Evolutionary conservation across 2,113 vertebrate genomes (phyloP), one percentile per base, ranked within the genome.

Genomic region (Oxyruncus cristatus): DNA sequence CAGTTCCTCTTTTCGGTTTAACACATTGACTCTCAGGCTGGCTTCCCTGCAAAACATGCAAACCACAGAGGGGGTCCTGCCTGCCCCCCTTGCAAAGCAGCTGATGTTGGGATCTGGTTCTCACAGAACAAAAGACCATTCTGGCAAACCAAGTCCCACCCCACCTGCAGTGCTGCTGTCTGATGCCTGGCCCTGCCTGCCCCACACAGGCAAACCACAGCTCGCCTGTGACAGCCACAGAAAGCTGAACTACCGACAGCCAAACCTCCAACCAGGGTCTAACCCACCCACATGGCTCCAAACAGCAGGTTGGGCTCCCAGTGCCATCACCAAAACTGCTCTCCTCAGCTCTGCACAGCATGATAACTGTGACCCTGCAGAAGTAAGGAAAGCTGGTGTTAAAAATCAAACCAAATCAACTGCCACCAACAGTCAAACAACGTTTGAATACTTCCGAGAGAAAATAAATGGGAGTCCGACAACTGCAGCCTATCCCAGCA

Each of bases 1-100:
- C 83, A 84, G 65, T 96, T 97, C 96, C 95, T 96, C 86, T 95
- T 96, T 95, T 84, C 3, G 4, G 61, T 83, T 93, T 63, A 93
- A 78, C 79, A 67, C 76, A 30, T 33, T 59, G 44, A 52, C 23
- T 75, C 70, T 77, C 61, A 33, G 33, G 46, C 81, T 72, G 49
- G 32, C 67, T 83, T 84, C 63, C 65, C 88, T 90, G 75, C 46
- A 81, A 52, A 77, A 81, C 3, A 71, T 0, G 3, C 68, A 88
- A 75, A 76, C 92, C 61, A 0, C 90, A 88, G 47, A 37, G 27
- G 14, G n/a, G 44, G 35, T 30, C 72, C 85, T 86, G 85, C 68
- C 74, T 46, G 23, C 9, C 32, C 27, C 12, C 35, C 44, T 6
- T 4, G 35, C 5, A 0, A 76, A 82, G 72, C 12, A 14, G 72